Percentiles rank a stretch among this genome's conserved stretches.
Evolutionary conservation across 2,888 invertebrate genomes (phyloP).

Genomic region (Leptogaster cylindrica): DNA sequence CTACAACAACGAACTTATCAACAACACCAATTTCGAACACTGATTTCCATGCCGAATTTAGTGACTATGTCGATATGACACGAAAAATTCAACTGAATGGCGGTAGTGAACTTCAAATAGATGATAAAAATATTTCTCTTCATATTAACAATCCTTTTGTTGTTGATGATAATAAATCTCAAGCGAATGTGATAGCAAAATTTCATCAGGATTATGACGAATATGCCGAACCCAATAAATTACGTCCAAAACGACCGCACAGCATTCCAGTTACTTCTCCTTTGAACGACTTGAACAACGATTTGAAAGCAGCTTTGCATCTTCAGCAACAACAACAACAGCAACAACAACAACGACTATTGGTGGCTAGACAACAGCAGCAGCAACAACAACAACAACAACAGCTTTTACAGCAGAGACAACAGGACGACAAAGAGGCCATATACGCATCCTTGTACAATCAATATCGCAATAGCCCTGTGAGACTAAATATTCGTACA

Average conservation of each 20-base stretch:
- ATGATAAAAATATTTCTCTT: slow-evolving; percentile 51
- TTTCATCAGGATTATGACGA: slow-evolving; percentile 48
- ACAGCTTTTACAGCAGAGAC: slow-evolving; percentile 23
- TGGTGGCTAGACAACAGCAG: slow-evolving; percentile 14
- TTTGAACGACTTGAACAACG: slow-evolving; percentile 49
- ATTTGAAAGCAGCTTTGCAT: slow-evolving; percentile 46
- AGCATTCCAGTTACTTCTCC: slow-evolving; percentile 66
- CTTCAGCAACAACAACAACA: slow-evolving; percentile 45
- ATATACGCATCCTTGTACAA: slow-evolving; percentile 58
- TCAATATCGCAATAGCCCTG: slow-evolving; percentile 58
- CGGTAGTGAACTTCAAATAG: slow-evolving; percentile 50
- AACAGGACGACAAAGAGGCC: slow-evolving; percentile 55
- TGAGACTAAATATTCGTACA: slow-evolving; percentile 47
- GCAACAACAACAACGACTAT: slow-evolving; percentile 16
- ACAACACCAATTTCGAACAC: background rate
- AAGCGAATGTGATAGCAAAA: slow-evolving; percentile 26
- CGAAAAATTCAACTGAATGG: slow-evolving; percentile 50
- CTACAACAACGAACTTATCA: background rate
- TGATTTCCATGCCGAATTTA: slow-evolving; percentile 37
- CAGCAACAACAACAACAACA: background rate
- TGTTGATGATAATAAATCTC: slow-evolving; percentile 12
- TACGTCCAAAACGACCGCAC: slow-evolving; percentile 64
- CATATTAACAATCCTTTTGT: slow-evolving; percentile 51
- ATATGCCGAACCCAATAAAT: slow-evolving; percentile 57
- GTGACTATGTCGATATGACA: slow-evolving; percentile 44